Evolutionary conservation across 2,797 vertebrate species (phyloP), one percentile per base, ranked within the genome.

Genomic region (Agapornis canus): DNA sequence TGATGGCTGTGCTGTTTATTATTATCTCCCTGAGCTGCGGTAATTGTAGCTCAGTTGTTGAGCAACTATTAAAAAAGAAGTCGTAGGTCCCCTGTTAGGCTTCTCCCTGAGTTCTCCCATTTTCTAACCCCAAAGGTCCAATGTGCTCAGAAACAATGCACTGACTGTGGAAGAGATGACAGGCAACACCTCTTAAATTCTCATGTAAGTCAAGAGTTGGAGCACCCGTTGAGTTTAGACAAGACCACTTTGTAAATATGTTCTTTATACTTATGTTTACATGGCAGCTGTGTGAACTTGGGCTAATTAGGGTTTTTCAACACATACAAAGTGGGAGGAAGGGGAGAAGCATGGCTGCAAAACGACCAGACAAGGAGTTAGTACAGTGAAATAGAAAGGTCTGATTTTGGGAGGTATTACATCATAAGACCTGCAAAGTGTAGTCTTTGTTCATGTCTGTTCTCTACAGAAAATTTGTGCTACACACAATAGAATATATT

Each of bases 101-200:
- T 61, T 82, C 29, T 85, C 29, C 0, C 0, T 57, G 20, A 5
- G 12, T 32, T 71, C 20, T 65, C 52, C 29, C 10, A 25, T n/a
- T 89, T 82, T 90, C 48, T 64, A 14, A 4, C 4, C 23, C 3
- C 21, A 42, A 39, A 90, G 9, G 18, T 32, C 47, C 21, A 69
- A 20, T 9, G 4, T 17, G 8, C 56, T 73, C 72, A 73, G 92
- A 90, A 82, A 39, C 21, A 75, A 16, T 5, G 23, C 15, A n/a
- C 20, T 64, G 64, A 37, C 17, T 86, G n/a, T 14, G 5, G 48
- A 80, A 95, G 92, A 71, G 39, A 78, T 51, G 32, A 78, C n/a
- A 90, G 37, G 20, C 4, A 95, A 66, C 19, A 63, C 27, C 31
- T 94, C 23, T 83, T 96, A 90, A 86, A 72, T 89, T 94, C n/a